Evolutionary conservation across 1,140 invertebrate genomes (phyloP).

Genomic region (Thaumatotibia leucotreta): DNA sequence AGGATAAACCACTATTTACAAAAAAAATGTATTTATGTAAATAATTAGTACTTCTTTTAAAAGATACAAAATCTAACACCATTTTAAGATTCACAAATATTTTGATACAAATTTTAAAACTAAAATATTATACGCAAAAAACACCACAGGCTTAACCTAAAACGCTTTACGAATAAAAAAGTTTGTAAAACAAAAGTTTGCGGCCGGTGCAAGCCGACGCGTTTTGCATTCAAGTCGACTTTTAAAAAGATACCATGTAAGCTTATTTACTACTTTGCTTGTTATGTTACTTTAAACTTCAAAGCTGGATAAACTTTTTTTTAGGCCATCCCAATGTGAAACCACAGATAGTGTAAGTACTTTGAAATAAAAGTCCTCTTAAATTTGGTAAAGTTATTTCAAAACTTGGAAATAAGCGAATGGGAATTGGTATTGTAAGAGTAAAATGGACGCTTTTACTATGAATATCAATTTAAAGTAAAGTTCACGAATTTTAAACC

Average conservation of each 20-base stretch:
- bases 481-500: no score
- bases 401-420: neutral
- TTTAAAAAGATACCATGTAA: neutral
- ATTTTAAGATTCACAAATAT: no score
- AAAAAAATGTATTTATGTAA: no score
- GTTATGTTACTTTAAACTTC: neutral
- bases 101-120: no score
- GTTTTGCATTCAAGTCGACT: neutral
- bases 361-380: neutral
- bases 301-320: neutral
- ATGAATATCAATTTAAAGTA: neutral
- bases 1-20: no score
- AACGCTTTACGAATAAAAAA: neutral
- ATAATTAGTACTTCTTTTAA: no score
- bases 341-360: neutral
- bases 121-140: neutral
- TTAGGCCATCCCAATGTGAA: neutral
- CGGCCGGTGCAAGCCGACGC: neutral
- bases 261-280: neutral
- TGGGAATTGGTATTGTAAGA: no score
- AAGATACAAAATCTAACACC: no score
- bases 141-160: neutral
- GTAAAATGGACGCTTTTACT: no score
- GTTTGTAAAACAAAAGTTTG: conserved; percentile 1
- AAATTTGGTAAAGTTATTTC: neutral